Conservation (phyloP, 2,113 vertebrate genomes). For the Pithys albifrons region DNA sequence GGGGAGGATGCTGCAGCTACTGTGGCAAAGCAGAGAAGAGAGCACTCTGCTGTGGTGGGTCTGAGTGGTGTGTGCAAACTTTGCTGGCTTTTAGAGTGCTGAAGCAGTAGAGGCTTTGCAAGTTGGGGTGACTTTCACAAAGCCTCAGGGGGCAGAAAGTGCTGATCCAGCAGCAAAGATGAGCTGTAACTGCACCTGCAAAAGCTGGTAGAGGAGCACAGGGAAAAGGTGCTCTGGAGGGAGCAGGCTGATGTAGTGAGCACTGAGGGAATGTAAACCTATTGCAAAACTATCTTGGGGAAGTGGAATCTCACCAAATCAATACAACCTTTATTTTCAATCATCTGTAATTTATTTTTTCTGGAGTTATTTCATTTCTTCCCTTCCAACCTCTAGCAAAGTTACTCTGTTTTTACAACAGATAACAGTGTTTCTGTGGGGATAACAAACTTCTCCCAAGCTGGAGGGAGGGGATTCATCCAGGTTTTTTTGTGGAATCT, state of each 20-base stretch:
- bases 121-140: conserved; percentile 30
- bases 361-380: not conserved
- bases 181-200: not conserved
- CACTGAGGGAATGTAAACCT: fast-evolving
- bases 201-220: not conserved
- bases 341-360: not conserved
- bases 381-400: not conserved
- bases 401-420: not conserved
- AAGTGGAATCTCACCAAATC: not conserved
- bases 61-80: not conserved
- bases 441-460: not conserved
- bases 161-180: conserved; percentile 26
- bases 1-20: not conserved
- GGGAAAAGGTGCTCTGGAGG: not conserved
- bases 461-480: not conserved
- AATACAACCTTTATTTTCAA: not conserved
- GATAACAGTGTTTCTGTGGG: not conserved
- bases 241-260: not conserved
- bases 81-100: not conserved
- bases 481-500: not conserved
- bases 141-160: conserved; percentile 13
- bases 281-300: not conserved
- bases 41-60: not conserved
- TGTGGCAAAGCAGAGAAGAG: not conserved
- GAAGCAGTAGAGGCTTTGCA: not conserved